Percentiles rank a stretch among this genome's conserved stretches.
These are phyloP conservation scores for Agriopis leucophaearia DNA, from an alignment of 2,888 invertebrate genomes.

Conservation along the genomic window DNA sequence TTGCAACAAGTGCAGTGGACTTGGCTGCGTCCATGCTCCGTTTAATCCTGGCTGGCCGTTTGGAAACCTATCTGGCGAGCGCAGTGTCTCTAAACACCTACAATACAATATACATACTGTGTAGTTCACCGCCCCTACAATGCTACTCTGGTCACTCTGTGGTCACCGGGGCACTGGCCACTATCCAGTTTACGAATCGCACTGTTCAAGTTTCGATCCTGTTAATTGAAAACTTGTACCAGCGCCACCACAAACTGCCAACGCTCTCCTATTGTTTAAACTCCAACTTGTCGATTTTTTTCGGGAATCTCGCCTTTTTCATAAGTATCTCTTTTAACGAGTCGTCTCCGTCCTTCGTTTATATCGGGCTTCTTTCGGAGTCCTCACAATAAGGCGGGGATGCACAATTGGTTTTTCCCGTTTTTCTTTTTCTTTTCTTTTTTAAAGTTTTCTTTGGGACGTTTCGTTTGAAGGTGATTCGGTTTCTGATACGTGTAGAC, in stretches of 20 bases:
- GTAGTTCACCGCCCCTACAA: conserved; percentile 46
- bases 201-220: conserved; percentile 56
- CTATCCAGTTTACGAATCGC: conserved; percentile 50
- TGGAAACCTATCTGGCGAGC: conserved; percentile 58
- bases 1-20: conserved; percentile 83
- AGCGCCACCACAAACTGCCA: conserved; percentile 49
- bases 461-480: conserved; percentile 40
- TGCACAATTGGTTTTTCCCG: conserved; percentile 65
- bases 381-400: conserved; percentile 60
- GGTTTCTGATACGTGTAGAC: conserved; percentile 44
- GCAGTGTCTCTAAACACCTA: conserved; percentile 30
- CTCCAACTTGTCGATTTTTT: conserved; percentile 62
- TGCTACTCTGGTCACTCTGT: conserved; percentile 36
- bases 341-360: conserved; percentile 62
- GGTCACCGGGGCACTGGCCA: conserved; percentile 40
- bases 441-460: conserved; percentile 54
- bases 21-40: conserved; percentile 75
- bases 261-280: conserved; percentile 63
- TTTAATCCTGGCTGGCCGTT: conserved; percentile 74
- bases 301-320: conserved; percentile 60
- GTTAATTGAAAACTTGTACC: conserved; percentile 68
- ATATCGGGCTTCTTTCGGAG: conserved; percentile 63
- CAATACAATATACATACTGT: conserved; percentile 37
- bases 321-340: conserved; percentile 68
- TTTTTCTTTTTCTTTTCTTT: conserved; percentile 49